Evolutionary conservation across 2,888 invertebrate species (phyloP).

Genomic region (Megaustenia siamemsis): DNA sequence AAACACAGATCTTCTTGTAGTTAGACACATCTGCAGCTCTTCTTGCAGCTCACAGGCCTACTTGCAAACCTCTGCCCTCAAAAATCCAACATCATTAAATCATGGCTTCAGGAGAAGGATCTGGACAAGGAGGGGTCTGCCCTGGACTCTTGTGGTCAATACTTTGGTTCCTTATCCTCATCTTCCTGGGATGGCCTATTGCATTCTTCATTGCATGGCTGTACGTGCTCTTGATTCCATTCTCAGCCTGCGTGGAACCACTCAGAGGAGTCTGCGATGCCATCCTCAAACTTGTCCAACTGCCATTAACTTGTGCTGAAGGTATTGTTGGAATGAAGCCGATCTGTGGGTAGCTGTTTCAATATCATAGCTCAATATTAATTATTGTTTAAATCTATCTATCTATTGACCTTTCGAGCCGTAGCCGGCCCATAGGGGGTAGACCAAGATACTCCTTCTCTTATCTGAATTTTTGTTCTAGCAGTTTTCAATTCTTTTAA

Average conservation of each 20-base stretch:
- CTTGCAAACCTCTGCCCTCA: too few relatives aligned
- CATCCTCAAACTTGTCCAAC: conserved; percentile 75
- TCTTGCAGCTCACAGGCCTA: too few relatives aligned
- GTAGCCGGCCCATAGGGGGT: too few relatives aligned
- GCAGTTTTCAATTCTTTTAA: too few relatives aligned
- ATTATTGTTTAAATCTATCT: too few relatives aligned
- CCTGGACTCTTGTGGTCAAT: conserved; percentile 75
- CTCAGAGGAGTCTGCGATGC: conserved; percentile 74
- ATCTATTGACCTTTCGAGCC: too few relatives aligned
- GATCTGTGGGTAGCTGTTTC: conserved; percentile 64
- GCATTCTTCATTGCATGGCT: conserved; percentile 76
- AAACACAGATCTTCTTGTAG: too few relatives aligned
- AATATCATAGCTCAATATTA: neutral
- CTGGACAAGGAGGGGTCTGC: conserved; percentile 66
- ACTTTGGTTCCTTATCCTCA: conserved; percentile 77
- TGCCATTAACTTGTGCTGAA: conserved; percentile 75
- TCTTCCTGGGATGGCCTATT: conserved; percentile 77
- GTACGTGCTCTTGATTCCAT: conserved; percentile 78
- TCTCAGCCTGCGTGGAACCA: conserved; percentile 72
- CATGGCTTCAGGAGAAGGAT: conserved; percentile 65
- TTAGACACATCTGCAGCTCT: too few relatives aligned
- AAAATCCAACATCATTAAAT: conserved; percentile 47
- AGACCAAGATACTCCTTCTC: too few relatives aligned
- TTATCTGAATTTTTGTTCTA: too few relatives aligned
- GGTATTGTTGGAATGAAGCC: conserved; percentile 78